Percentiles rank a stretch among this genome's conserved stretches.
phyloP scores from a whole-genome alignment of 92 coral and sea anemone species.

The Heteractis magnifica region DNA sequence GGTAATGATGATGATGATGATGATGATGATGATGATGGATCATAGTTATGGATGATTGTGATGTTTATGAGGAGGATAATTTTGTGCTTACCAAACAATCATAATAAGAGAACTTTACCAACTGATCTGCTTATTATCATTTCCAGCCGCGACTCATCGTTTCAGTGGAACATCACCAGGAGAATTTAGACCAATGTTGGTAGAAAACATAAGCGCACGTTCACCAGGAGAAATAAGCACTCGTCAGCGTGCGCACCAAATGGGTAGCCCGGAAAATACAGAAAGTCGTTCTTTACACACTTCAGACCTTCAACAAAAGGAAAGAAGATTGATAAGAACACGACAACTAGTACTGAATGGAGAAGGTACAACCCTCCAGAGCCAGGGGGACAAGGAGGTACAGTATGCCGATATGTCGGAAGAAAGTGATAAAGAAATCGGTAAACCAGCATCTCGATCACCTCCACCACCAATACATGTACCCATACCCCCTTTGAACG shows the following conservation, averaged over 20 bases:
- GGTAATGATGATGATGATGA: too few relatives aligned
- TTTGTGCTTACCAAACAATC: too few relatives aligned
- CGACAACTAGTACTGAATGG: not conserved
- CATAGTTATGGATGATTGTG: too few relatives aligned
- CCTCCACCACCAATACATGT: constrained; percentile 72
- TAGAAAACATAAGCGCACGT: not conserved
- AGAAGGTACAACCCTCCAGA: constrained; percentile 1
- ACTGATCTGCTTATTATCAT: not conserved
- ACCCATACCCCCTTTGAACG: constrained; percentile 78
- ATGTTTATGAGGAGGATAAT: too few relatives aligned
- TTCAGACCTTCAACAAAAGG: constrained; percentile 58
- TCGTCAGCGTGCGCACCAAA: constrained; percentile 1
- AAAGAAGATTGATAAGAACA: not conserved
- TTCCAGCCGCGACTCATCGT: constrained; percentile 11
- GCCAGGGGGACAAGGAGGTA: not conserved
- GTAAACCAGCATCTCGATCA: constrained; percentile 28
- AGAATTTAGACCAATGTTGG: constrained; percentile 15
- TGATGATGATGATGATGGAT: too few relatives aligned
- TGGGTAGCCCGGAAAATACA: constrained; percentile 31
- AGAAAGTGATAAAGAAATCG: not conserved
- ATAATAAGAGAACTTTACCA: too few relatives aligned
- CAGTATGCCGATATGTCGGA: not conserved
- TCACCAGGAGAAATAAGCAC: constrained; percentile 35
- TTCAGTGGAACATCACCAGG: constrained; percentile 20
- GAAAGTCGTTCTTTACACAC: constrained; percentile 77